Conservation (phyloP, 2,888 invertebrate species). For the Punctoribates punctum region DNA sequence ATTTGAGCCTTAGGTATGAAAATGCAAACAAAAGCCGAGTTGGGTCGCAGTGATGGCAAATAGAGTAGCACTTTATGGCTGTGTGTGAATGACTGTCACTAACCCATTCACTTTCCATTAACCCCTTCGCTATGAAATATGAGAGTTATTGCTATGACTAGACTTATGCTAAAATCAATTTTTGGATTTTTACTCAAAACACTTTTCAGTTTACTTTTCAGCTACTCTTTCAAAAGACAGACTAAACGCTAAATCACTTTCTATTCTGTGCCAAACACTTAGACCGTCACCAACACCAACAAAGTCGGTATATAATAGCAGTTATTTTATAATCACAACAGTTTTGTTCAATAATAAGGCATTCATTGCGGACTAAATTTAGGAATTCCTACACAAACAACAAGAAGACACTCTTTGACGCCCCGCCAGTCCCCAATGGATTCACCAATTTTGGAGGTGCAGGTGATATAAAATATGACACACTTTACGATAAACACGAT, state of each 20-base stretch:
- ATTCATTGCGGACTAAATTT: conserved; percentile 4
- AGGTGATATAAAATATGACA: conserved; percentile 29
- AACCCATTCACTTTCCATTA: background rate
- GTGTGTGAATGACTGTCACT: background rate
- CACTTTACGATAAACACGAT: conserved; percentile 17
- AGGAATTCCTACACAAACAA: background rate
- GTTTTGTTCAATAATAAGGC: conserved; percentile 12
- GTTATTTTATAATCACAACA: conserved; percentile 26
- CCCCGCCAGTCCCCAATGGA: background rate
- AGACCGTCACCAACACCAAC: too few relatives aligned
- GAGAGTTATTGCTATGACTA: conserved; percentile 6
- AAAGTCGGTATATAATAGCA: too few relatives aligned
- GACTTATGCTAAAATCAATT: background rate
- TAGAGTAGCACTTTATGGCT: conserved; percentile 5
- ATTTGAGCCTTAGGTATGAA: background rate
- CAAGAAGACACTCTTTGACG: background rate
- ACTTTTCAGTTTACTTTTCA: background rate
- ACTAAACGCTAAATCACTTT: background rate
- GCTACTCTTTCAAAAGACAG: background rate
- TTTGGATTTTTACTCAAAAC: background rate
- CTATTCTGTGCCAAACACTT: too few relatives aligned
- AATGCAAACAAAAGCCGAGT: background rate
- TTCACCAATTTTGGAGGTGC: conserved; percentile 2
- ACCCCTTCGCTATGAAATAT: conserved; percentile 25
- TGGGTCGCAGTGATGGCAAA: background rate